These are phyloP conservation scores for Prionailurus viverrinus DNA, from an alignment of 2,113 vertebrate species.

Conservation along the genomic window DNA sequence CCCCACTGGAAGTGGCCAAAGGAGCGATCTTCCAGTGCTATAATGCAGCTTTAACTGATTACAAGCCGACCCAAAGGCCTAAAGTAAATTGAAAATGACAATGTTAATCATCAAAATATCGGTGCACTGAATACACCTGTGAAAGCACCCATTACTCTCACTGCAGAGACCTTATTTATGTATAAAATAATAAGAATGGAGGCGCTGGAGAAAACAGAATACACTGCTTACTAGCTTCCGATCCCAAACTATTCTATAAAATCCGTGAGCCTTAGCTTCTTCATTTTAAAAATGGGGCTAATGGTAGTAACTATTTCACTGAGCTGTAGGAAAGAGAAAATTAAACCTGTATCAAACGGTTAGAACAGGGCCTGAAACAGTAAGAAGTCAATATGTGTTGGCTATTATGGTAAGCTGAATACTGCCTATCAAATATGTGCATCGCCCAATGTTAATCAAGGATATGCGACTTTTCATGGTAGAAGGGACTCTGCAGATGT, in stretches of 20 bases:
- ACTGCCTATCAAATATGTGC: neutral
- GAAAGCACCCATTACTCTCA: neutral
- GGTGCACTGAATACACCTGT: neutral
- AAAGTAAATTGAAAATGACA: neutral
- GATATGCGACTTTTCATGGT: neutral
- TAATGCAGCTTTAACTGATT: neutral
- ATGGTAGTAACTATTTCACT: neutral
- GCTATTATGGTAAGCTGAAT: neutral
- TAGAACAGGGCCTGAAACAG: neutral
- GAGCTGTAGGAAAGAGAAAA: neutral
- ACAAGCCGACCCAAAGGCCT: neutral
- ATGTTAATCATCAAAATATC: neutral
- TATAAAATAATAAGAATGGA: neutral
- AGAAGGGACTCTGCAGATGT: neutral
- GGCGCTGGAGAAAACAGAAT: neutral
- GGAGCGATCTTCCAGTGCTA: accelerated
- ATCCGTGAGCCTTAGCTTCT: neutral
- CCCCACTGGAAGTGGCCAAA: neutral
- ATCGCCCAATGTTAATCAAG: neutral
- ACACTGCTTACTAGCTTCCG: neutral
- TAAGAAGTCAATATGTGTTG: neutral
- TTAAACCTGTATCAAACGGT: neutral
- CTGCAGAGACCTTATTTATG: neutral
- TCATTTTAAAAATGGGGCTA: neutral
- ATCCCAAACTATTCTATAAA: neutral